Percentiles rank a stretch among this genome's conserved stretches.
phyloP scores from a whole-genome alignment of 30 jellyfish, hydroid and myxozoan species.

The Aurelia aurita complex sp. Pacific region DNA sequence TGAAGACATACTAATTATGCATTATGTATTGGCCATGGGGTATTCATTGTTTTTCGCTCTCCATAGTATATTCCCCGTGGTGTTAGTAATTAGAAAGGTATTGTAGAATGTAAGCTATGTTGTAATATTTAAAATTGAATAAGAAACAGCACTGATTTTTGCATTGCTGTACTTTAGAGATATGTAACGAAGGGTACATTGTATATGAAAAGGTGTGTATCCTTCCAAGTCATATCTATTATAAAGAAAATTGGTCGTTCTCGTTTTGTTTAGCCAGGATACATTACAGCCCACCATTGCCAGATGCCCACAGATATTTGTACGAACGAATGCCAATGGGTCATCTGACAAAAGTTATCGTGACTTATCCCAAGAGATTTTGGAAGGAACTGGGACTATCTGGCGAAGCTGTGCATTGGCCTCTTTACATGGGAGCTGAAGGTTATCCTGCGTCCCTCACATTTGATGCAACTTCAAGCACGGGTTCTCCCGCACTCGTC shows the following conservation, averaged over 20 bases:
- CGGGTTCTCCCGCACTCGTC: slow-evolving; percentile 67
- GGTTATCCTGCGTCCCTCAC: slow-evolving; percentile 60
- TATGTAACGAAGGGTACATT: no score
- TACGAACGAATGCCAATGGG: slow-evolving; percentile 67
- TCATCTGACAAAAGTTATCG: slow-evolving; percentile 60
- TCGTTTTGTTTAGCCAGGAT: slow-evolving; percentile 32
- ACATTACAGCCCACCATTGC: slow-evolving; percentile 58
- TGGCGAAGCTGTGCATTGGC: slow-evolving; percentile 74
- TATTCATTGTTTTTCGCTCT: no score
- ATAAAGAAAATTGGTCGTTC: no score
- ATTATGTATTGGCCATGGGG: no score
- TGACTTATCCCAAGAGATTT: slow-evolving; percentile 59
- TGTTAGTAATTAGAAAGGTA: no score
- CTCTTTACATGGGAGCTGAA: slow-evolving; percentile 56
- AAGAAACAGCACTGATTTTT: no score
- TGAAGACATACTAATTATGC: no score
- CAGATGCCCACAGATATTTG: slow-evolving; percentile 46
- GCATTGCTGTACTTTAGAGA: no score
- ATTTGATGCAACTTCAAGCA: slow-evolving; percentile 66
- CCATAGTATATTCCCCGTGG: no score
- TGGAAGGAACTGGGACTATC: slow-evolving; percentile 79
- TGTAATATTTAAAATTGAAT: no score
- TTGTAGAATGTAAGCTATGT: no score
- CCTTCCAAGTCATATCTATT: not conserved
- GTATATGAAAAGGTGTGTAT: not conserved